phyloP scores from a whole-genome alignment of 2,888 invertebrate species.

The Pachymerium ferrugineum region DNA sequence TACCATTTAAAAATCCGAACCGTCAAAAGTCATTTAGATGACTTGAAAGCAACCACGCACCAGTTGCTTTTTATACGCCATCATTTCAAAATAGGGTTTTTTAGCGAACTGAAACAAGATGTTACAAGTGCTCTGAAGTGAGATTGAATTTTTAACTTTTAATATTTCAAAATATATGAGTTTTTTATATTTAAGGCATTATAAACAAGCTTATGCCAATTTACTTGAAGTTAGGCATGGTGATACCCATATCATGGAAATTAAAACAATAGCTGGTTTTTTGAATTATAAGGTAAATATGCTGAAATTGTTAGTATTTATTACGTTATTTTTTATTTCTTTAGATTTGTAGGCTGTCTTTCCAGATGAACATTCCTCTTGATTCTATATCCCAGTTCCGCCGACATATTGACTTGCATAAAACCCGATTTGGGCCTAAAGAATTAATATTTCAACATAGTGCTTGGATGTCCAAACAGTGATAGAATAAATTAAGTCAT shows the following conservation, averaged over 20 bases:
- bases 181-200: conserved; percentile 48
- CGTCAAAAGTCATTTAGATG: conserved; percentile 81
- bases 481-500: conserved; percentile 41
- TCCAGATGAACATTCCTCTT: conserved; percentile 78
- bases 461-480: conserved; percentile 93
- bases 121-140: conserved; percentile 68
- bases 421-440: conserved; percentile 63
- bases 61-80: conserved; percentile 89
- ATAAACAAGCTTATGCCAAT: conserved; percentile 79
- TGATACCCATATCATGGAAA: conserved; percentile 86
- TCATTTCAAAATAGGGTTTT: conserved; percentile 93
- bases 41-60: conserved; percentile 83
- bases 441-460: conserved; percentile 89
- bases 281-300: conserved; percentile 77
- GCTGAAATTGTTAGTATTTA: neutral
- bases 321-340: conserved; percentile 34
- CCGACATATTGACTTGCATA: conserved; percentile 84
- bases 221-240: conserved; percentile 79
- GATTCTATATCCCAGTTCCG: conserved; percentile 94
- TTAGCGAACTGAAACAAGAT: conserved; percentile 90
- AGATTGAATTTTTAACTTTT: conserved; percentile 35
- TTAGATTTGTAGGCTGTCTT: conserved; percentile 77
- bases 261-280: conserved; percentile 89
- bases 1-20: conserved; percentile 83
- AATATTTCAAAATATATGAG: neutral